A percentile compares a stretch with the other conserved stretches of the same genome.
phyloP scores from a whole-genome alignment of 1,140 invertebrate genomes.

The Achroia grisella region DNA sequence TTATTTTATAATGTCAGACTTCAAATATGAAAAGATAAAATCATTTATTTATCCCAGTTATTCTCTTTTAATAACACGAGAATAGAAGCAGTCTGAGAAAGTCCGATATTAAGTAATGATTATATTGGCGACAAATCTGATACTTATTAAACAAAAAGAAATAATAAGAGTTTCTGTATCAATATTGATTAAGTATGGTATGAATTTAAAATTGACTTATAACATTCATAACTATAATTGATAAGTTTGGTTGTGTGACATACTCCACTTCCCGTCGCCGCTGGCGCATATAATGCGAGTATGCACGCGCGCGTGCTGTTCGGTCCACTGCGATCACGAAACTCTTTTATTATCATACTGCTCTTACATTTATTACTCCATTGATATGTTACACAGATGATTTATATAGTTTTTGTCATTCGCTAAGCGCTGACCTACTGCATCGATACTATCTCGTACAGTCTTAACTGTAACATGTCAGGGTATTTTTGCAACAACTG shows the following conservation, averaged over 20 bases:
- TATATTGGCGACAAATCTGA: no score
- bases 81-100: no score
- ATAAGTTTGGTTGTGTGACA: conserved; percentile 52
- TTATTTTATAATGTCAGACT: no score
- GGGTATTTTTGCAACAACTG: conserved; percentile 20
- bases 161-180: no score
- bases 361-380: conserved; percentile 40
- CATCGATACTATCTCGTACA: conserved; percentile 19
- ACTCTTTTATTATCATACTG: conserved; percentile 32
- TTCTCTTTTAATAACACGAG: no score
- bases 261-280: conserved; percentile 36
- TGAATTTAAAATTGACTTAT: no score
- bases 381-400: conserved; percentile 51
- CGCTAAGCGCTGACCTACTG: conserved; percentile 29
- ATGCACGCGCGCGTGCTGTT: conserved; percentile 16
- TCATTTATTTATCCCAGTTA: no score
- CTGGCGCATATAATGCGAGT: conserved; percentile 7
- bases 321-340: conserved; percentile 33
- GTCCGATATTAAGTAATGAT: no score
- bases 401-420: conserved; percentile 48
- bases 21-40: no score
- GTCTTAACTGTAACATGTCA: conserved; percentile 10
- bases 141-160: no score
- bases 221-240: conserved; percentile 32
- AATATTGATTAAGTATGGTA: no score